Conservation (phyloP, 1,140 invertebrate genomes). For the Oedothorax gibbosus region DNA sequence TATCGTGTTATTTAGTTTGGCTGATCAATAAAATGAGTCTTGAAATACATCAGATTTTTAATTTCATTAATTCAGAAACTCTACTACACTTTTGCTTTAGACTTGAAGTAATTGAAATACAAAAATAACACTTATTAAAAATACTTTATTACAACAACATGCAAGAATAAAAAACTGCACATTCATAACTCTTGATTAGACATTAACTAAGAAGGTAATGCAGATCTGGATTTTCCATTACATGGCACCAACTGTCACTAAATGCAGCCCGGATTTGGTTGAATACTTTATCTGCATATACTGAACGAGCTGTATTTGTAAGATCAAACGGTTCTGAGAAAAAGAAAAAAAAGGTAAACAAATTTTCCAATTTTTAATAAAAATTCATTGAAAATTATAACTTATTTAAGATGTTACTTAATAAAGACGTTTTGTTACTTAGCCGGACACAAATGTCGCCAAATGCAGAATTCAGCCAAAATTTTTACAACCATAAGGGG, state of each 20-base stretch:
- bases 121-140: not conserved
- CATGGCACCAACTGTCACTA: conserved; percentile 70
- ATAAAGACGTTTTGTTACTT: not conserved
- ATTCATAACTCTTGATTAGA: not conserved
- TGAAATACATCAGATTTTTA: too few species aligned
- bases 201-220: conserved; percentile 2
- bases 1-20: too few species aligned
- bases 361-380: not conserved
- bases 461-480: not conserved
- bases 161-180: not conserved
- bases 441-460: not conserved
- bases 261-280: conserved; percentile 82
- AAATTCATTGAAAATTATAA: not conserved
- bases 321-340: conserved; percentile 91
- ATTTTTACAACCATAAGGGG: not conserved
- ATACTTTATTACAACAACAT: conserved; percentile 11
- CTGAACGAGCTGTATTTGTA: conserved; percentile 92
- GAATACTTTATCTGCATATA: conserved; percentile 87
- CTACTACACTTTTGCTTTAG: too few species aligned
- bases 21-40: too few species aligned
- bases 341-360: conserved; percentile 63
- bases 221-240: not conserved
- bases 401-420: not conserved
- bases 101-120: too few species aligned
- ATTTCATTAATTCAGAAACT: too few species aligned